A percentile compares a stretch with the other conserved stretches of the same genome.
Evolutionary conservation across 2,113 vertebrate species (phyloP).

Genomic region (Xiphophorus maculatus): DNA sequence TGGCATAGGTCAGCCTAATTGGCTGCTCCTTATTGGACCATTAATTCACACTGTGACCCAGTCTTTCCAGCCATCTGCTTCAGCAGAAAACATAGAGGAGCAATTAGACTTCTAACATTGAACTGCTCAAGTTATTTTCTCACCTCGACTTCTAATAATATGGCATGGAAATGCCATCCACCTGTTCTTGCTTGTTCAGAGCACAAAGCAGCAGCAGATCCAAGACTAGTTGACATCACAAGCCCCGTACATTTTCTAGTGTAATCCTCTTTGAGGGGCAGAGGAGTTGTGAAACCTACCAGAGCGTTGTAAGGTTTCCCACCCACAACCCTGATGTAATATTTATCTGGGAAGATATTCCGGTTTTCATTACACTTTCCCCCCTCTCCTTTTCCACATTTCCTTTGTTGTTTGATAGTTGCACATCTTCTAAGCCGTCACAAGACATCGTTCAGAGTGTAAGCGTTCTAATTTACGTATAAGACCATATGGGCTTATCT

Average conservation of each 20-base stretch:
- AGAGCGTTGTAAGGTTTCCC: conserved; percentile 28
- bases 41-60: conserved; percentile 66
- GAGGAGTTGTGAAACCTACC: conserved; percentile 32
- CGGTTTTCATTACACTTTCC: conserved; percentile 38
- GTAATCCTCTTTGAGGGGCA: conserved; percentile 27
- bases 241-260: conserved; percentile 4
- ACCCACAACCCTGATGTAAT: conserved; percentile 46
- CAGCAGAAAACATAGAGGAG: conserved; percentile 49
- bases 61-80: conserved; percentile 70
- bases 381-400: background rate
- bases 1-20: conserved; percentile 55
- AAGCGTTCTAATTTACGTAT: conserved; percentile 8
- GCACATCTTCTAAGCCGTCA: conserved; percentile 18
- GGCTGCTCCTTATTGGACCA: conserved; percentile 62
- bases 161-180: conserved; percentile 11
- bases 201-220: conserved; percentile 3
- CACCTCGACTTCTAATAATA: conserved; percentile 56
- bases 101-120: conserved; percentile 64
- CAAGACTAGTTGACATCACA: conserved; percentile 14
- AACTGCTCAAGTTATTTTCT: conserved; percentile 53
- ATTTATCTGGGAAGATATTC: conserved; percentile 45
- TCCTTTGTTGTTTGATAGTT: conserved; percentile 19
- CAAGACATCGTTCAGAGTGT: conserved; percentile 26
- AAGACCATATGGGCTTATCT: conserved; percentile 14
- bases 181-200: background rate